phyloP scores from a whole-genome alignment of 2,888 invertebrate genomes.

The Sinodicranocentrus sp. region DNA sequence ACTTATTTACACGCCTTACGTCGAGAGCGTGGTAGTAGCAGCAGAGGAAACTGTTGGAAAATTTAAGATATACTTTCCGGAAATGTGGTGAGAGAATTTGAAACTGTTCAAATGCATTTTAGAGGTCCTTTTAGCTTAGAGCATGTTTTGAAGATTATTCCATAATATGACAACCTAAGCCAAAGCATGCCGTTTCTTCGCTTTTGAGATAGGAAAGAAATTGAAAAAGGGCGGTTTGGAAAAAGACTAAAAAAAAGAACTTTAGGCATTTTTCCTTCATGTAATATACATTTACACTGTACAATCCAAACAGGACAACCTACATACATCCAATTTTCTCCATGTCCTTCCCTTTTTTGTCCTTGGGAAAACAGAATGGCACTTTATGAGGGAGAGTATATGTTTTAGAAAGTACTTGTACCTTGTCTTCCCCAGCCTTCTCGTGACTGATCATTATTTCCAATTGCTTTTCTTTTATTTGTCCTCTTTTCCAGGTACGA shows the following conservation, averaged over 20 bases:
- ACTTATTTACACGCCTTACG: slow-evolving; percentile 67
- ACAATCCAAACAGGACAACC: too few relatives aligned
- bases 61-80: slow-evolving; percentile 67
- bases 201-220: too few relatives aligned
- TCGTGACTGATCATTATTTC: slow-evolving; percentile 28
- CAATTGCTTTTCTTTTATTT: neutral
- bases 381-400: neutral
- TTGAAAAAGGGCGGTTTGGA: too few relatives aligned
- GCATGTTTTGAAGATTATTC: too few relatives aligned
- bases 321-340: too few relatives aligned
- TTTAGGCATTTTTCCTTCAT: too few relatives aligned
- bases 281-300: too few relatives aligned
- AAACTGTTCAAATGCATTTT: too few relatives aligned
- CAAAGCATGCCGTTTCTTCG: too few relatives aligned
- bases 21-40: slow-evolving; percentile 68
- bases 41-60: slow-evolving; percentile 38
- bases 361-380: neutral
- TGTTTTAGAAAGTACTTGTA: neutral
- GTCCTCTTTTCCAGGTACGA: slow-evolving; percentile 52
- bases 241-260: too few relatives aligned
- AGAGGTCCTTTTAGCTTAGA: too few relatives aligned
- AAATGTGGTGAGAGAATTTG: slow-evolving; percentile 68
- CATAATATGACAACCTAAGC: too few relatives aligned
- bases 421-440: slow-evolving; percentile 10
- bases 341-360: neutral